Conservation (phyloP, 2,888 invertebrate species). For the Eupithecia insigniata region DNA sequence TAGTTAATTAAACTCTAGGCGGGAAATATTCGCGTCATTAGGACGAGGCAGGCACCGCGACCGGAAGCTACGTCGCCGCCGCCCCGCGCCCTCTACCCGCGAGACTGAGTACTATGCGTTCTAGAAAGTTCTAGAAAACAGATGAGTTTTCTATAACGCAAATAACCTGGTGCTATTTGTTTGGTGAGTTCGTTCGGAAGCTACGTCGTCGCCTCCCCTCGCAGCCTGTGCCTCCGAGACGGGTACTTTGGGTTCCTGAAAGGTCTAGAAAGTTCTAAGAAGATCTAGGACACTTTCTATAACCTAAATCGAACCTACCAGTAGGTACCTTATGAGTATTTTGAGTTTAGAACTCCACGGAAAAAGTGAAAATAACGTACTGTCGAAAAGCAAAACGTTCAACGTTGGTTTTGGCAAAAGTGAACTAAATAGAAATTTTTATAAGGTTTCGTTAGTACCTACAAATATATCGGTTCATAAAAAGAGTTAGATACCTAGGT, state of each 20-base stretch:
- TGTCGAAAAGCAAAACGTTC: not conserved
- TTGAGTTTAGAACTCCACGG: not conserved
- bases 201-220: not conserved
- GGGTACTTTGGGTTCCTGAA: not conserved
- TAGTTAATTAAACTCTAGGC: slow-evolving; percentile 80
- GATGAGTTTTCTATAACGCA: not conserved
- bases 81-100: slow-evolving; percentile 39
- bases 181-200: not conserved
- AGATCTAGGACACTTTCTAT: not conserved
- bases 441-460: not conserved
- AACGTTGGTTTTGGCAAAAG: not conserved
- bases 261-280: not conserved
- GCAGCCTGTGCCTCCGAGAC: not conserved
- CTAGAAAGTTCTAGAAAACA: slow-evolving; percentile 38
- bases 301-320: not conserved
- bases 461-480: not conserved
- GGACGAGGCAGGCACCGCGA: slow-evolving; percentile 63
- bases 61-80: slow-evolving; percentile 68
- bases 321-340: not conserved
- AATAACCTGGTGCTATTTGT: not conserved
- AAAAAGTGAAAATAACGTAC: not conserved
- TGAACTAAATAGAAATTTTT: not conserved
- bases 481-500: not conserved
- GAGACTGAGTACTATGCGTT: slow-evolving; percentile 49
- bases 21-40: slow-evolving; percentile 80